phyloP scores from a whole-genome alignment of 2,797 vertebrate species.

The Chelon auratus region DNA sequence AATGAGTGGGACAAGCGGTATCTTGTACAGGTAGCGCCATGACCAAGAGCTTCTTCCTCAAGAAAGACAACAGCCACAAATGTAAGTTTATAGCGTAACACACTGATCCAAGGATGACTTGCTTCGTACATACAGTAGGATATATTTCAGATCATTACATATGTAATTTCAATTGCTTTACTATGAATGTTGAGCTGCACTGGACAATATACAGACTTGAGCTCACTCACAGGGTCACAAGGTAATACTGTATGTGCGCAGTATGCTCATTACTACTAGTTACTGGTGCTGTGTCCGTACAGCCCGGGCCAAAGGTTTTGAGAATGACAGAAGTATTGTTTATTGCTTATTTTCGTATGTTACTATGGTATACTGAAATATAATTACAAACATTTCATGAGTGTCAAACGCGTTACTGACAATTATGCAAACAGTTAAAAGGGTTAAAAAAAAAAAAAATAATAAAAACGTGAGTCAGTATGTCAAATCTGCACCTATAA shows the following conservation, averaged over 20 bases:
- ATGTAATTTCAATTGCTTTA: neutral
- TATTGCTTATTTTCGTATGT: too few relatives aligned
- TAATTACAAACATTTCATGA: too few relatives aligned
- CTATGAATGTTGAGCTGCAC: neutral
- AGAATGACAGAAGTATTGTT: too few relatives aligned
- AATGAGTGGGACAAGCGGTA: neutral
- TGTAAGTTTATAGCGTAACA: neutral
- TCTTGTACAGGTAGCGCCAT: neutral
- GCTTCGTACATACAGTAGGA: neutral
- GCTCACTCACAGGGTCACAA: neutral
- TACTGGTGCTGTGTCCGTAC: too few relatives aligned
- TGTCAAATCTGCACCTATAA: neutral
- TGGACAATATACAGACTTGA: neutral
- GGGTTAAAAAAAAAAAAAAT: neutral
- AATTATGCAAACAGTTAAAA: too few relatives aligned
- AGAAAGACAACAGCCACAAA: neutral
- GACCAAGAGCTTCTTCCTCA: neutral
- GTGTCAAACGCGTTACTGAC: too few relatives aligned
- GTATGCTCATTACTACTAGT: too few relatives aligned
- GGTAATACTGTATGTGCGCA: neutral
- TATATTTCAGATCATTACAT: neutral
- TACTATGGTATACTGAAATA: too few relatives aligned
- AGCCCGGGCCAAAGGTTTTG: too few relatives aligned
- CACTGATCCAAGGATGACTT: neutral
- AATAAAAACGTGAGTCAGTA: neutral